Base-by-base conservation (phyloP, 1,140 invertebrate genomes). In the Vanessa tameamea region DNA sequence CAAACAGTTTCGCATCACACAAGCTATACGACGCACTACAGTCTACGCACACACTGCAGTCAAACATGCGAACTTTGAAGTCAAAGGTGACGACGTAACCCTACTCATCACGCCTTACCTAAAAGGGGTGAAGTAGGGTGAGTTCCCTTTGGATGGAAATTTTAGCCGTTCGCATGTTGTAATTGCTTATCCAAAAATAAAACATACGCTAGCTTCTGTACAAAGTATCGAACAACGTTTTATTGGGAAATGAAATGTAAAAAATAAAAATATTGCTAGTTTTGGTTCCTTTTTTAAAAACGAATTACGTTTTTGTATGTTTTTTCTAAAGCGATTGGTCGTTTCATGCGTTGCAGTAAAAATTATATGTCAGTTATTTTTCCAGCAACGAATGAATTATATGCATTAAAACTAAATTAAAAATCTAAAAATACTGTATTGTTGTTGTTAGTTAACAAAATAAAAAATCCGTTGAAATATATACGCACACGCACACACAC, bases 1-100 rank as follows among this genome's bases (percentile, higher is more conserved):
- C 12, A 31, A 59, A 37, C 23, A 61, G 31, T 26, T 61, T 61
- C 57, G 26, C 26, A 57, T 57, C 53, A 57, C 53, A 57, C 53
- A 57, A 11, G 2, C 53, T 3, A 57, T 23, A 16, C 20, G 20
- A 57, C 53, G 53, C 53, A 67, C 50, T 50, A 51, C 53, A 23
- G 50, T 66, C 65, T 73, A 51, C 61, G 72, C 71, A 64, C 61
- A 73, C 51, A 73, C 55, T 73, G 71, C 72, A 73, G 72, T 73
- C 64, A 69, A 74, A 74, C 72, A 76, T 72, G 68, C 74, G 78
- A 72, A 77, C 74, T 78, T 72, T 65, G 69, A 64, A 74, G 51
- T 73, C 75, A 76, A 76, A 76, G 75, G 75, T 76, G 75, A 71
- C 64, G 66, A 69, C 63, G 63, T 69, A 64, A 59, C 68, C 69